phyloP scores from a whole-genome alignment of 2,113 vertebrate species.

The Nycticryphes semicollaris region DNA sequence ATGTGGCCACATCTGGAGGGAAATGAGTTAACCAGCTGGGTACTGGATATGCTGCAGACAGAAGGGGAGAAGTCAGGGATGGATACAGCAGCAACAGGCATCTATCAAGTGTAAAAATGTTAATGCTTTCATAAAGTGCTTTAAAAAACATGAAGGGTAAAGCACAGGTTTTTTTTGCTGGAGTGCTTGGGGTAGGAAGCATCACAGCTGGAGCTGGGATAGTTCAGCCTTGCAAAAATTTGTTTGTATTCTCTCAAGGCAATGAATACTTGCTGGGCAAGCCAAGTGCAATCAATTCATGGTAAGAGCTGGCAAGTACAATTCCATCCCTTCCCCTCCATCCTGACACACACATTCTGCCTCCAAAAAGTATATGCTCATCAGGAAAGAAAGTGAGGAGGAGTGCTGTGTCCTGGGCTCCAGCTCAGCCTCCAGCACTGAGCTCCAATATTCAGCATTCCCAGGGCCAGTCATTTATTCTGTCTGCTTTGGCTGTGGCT shows the following conservation, averaged over 20 bases:
- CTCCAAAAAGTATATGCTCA: slow-evolving; percentile 32
- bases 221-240: slow-evolving; percentile 50
- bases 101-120: background rate
- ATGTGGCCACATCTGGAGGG: background rate
- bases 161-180: background rate
- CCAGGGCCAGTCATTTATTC: background rate
- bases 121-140: background rate
- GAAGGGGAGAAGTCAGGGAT: background rate
- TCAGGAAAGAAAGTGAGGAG: slow-evolving; percentile 4
- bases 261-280: slow-evolving; percentile 32
- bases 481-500: background rate
- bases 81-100: background rate
- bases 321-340: slow-evolving; percentile 2
- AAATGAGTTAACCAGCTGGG: background rate
- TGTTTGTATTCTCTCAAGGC: slow-evolving; percentile 53
- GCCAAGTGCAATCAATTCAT: slow-evolving; percentile 57
- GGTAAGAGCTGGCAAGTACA: slow-evolving; percentile 36
- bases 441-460: background rate
- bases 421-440: background rate
- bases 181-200: slow-evolving; percentile 5
- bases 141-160: background rate
- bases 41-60: background rate
- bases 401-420: background rate
- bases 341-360: slow-evolving; percentile 22
- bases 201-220: slow-evolving; percentile 45